Conservation (phyloP, 2,797 vertebrate species). For the Pangasius krempfi region DNA sequence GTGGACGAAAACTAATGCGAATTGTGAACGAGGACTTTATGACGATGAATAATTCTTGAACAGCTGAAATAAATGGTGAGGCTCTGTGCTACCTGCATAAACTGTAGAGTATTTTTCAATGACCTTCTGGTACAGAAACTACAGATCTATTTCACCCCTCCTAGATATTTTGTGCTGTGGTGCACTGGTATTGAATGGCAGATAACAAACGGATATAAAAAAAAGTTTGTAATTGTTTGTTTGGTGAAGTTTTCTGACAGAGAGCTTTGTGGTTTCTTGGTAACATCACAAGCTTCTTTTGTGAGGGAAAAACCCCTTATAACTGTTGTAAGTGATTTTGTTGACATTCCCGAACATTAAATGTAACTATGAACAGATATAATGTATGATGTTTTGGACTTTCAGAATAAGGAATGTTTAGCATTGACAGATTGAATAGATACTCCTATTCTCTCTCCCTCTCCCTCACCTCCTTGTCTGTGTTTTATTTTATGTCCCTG, state of each 20-base stretch:
- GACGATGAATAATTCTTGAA: background rate
- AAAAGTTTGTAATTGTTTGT: background rate
- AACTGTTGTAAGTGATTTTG: background rate
- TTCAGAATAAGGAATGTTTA: background rate
- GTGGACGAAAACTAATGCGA: background rate
- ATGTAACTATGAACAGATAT: background rate
- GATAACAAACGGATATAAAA: background rate
- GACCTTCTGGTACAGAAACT: background rate
- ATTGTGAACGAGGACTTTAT: background rate
- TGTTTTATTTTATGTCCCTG: background rate
- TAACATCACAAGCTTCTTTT: background rate
- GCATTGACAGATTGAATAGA: background rate
- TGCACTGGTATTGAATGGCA: background rate
- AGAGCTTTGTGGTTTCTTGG: background rate
- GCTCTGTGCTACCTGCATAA: background rate
- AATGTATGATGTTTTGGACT: background rate
- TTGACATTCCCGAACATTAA: background rate
- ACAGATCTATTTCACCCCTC: background rate
- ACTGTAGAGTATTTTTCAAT: background rate
- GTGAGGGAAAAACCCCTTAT: background rate
- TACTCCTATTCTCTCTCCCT: constrained; percentile 7
- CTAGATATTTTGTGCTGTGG: background rate
- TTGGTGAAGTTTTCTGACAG: background rate
- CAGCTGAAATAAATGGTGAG: background rate
- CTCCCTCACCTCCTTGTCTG: constrained; percentile 20